Conservation (phyloP, 1,140 invertebrate species). For the Bombus breviceps region DNA sequence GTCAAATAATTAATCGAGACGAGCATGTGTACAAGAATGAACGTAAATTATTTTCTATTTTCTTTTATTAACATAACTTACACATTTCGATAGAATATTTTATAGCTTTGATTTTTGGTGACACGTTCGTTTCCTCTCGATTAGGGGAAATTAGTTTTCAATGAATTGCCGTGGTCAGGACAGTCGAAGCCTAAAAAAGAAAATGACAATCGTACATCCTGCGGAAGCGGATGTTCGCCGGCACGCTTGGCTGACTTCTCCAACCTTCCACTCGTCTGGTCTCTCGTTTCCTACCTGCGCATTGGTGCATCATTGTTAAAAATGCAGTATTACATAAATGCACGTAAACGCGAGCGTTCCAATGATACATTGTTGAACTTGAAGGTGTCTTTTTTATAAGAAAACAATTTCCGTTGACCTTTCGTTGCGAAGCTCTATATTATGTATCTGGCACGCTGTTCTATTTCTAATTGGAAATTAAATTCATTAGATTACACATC, state of each 20-base stretch:
- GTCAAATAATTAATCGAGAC: no score
- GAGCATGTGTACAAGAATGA: no score
- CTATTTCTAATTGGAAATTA: not conserved
- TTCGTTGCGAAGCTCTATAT: not conserved
- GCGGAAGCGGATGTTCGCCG: slow-evolving; percentile 80
- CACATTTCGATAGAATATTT: not conserved
- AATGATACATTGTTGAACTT: not conserved
- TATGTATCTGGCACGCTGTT: no score
- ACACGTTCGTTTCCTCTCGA: not conserved
- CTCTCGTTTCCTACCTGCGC: slow-evolving; percentile 13
- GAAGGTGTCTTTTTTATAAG: not conserved
- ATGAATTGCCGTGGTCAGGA: not conserved
- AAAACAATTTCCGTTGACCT: not conserved
- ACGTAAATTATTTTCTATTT: no score
- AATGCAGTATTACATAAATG: slow-evolving; percentile 39
- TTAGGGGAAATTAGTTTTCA: slow-evolving; percentile 11
- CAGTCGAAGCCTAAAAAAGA: slow-evolving; percentile 43
- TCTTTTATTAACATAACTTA: no score
- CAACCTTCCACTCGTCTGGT: slow-evolving; percentile 36
- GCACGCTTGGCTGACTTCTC: slow-evolving; percentile 78
- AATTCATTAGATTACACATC: not conserved
- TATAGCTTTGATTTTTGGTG: not conserved
- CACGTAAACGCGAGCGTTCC: not conserved
- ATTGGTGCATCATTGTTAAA: slow-evolving; percentile 38
- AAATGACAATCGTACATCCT: slow-evolving; percentile 78